Conservation (phyloP, 2,888 invertebrate genomes). For the Chrysopilus asiliformis region DNA sequence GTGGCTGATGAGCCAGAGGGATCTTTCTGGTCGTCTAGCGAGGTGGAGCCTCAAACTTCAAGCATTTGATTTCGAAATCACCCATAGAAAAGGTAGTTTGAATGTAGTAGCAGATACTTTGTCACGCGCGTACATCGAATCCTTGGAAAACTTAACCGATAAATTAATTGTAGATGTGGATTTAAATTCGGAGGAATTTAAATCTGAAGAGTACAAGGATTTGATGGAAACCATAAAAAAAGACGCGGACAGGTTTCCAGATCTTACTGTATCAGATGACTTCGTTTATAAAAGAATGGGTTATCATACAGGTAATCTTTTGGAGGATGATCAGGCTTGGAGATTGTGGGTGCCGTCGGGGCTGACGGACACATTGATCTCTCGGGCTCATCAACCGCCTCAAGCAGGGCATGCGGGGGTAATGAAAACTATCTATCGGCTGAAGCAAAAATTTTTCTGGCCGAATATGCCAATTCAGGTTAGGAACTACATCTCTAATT, state of each 20-base stretch:
- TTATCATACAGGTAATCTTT: not conserved
- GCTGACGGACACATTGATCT: not conserved
- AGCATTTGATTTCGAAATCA: too few species aligned
- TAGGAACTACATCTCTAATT: conserved; percentile 8
- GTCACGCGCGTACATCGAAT: too few species aligned
- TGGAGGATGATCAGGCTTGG: not conserved
- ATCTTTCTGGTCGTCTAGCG: too few species aligned
- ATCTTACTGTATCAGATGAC: not conserved
- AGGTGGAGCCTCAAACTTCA: too few species aligned
- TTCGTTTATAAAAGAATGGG: not conserved
- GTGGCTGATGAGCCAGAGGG: too few species aligned
- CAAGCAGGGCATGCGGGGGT: not conserved
- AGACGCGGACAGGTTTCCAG: conserved; percentile 1
- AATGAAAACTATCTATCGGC: not conserved
- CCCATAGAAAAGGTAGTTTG: too few species aligned
- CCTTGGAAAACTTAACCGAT: too few species aligned
- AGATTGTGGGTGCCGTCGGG: conserved; percentile 1
- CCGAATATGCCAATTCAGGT: conserved; percentile 11
- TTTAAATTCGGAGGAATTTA: conserved; percentile 1
- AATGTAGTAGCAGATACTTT: too few species aligned
- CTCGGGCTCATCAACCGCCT: not conserved
- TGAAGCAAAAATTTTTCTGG: conserved; percentile 8
- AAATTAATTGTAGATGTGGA: too few species aligned
- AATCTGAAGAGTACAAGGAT: conserved; percentile 4
- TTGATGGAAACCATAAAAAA: conserved; percentile 1